Evolutionary conservation across 2,113 vertebrate species (phyloP), one percentile per base, ranked within the genome.

Genomic region (Callipepla californica): DNA sequence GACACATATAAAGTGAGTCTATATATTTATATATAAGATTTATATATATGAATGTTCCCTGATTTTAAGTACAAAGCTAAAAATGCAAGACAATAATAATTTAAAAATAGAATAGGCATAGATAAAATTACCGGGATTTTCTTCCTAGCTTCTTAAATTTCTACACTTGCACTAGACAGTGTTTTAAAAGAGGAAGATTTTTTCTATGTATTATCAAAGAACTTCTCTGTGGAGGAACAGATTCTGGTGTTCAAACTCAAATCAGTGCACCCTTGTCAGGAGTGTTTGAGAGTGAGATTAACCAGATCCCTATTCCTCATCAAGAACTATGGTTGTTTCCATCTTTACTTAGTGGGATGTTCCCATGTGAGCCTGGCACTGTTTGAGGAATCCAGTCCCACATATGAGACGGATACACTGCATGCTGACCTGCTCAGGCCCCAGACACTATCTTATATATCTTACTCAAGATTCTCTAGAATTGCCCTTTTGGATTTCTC

Each of bases 401-500:
- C 3, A 11, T 93, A 47, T 0, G 0, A 2, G 15, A 26, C 32
- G 32, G 11, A 5, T 51, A 58, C 19, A 14, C 20, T 76, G 8
- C 12, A 19, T 30, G 55, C 8, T 58, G 47, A 34, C 25, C 12
- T 80, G 73, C 59, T 23, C 25, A 67, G 36, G 15, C 44, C 42
- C n/a, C 25, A 58, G 51, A 32, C n/a, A 48, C 2, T 11, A 1
- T 2, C 65, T 77, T 91, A 65, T 38, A 69, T 7, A 9, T 67
- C 9, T 72, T 70, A 67, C 36, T 61, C 8, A 55, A 26, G 11
- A 13, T 90, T 63, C 44, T 59, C 83, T 80, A 42, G 63, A 42
- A 45, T 18, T 3, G 5, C 2, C 47, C 4, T 7, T 91, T 75
- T 34, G n/a, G 12, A 59, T 68, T 66, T 76, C 47, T 67, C 47